Evolutionary conservation across 2,797 vertebrate species (phyloP).

Genomic region (Sarcoramphus papa): DNA sequence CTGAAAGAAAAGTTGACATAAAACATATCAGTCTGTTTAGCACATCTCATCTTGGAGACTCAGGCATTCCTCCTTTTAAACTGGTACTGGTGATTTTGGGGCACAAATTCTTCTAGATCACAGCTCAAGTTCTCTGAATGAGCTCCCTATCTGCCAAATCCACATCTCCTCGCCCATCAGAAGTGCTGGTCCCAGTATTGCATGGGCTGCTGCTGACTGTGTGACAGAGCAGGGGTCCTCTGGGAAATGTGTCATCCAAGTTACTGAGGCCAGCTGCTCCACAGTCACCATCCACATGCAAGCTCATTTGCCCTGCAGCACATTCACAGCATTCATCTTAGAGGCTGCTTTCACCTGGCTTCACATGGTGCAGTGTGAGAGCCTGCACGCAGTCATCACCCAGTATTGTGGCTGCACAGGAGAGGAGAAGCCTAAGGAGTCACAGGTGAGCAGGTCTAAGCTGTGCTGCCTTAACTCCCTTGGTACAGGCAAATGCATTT

Average conservation of each 20-base stretch:
- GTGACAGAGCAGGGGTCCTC: not conserved
- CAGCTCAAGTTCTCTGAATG: not conserved
- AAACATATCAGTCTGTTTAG: not conserved
- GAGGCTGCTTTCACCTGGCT: not conserved
- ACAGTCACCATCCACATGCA: not conserved
- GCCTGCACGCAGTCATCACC: rapidly evolving
- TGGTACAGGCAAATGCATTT: not conserved
- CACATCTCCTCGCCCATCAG: not conserved
- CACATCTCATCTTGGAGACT: not conserved
- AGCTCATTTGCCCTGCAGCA: not conserved
- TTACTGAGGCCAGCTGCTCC: not conserved
- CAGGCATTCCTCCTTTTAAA: not conserved
- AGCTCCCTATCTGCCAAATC: not conserved
- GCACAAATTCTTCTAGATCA: not conserved
- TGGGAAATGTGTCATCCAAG: not conserved
- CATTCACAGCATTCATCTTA: rapidly evolving
- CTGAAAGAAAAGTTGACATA: not conserved
- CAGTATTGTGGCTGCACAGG: not conserved
- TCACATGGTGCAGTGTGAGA: not conserved
- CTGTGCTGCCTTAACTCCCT: not conserved
- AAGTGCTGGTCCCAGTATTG: not conserved
- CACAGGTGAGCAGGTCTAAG: not conserved
- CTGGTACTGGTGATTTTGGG: not conserved
- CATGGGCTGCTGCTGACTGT: not conserved
- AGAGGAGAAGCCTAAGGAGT: not conserved